Evolutionary conservation across 2,113 vertebrate species (phyloP).

Genomic region (Semnornis frantzii): DNA sequence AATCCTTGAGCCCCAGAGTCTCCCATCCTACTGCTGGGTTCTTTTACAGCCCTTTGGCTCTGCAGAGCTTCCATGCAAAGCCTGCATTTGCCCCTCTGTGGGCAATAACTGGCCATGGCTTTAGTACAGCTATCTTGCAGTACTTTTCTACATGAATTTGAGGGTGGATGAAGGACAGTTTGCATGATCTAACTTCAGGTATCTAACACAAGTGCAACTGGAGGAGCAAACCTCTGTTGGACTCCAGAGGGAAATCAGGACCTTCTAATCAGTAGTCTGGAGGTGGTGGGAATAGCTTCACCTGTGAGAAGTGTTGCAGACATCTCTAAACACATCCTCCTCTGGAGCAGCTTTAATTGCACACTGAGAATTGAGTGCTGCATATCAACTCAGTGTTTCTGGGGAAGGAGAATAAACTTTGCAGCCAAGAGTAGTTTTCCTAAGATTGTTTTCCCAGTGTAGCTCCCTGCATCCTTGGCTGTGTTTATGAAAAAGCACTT

Average conservation of each 20-base stretch:
- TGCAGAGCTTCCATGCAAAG: background rate
- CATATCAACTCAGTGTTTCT: background rate
- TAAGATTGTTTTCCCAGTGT: constrained; percentile 29
- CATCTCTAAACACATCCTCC: background rate
- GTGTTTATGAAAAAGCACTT: constrained; percentile 43
- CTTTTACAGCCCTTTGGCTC: background rate
- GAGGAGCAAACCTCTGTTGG: background rate
- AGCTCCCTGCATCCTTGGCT: background rate
- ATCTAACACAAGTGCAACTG: background rate
- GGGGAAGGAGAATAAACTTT: constrained; percentile 16
- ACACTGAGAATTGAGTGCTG: background rate
- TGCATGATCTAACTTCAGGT: background rate
- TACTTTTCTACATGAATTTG: background rate
- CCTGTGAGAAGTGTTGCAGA: background rate
- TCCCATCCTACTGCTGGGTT: background rate
- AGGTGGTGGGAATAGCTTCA: background rate
- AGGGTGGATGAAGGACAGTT: background rate
- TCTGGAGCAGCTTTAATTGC: background rate
- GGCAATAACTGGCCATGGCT: background rate
- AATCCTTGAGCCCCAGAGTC: background rate
- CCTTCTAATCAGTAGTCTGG: background rate
- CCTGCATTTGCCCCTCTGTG: background rate
- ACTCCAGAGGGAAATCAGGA: background rate
- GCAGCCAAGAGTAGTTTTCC: constrained; percentile 47
- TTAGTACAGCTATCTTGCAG: background rate